Conservation (phyloP, 2,888 invertebrate genomes). For the Nesidiocoris tenuis region DNA sequence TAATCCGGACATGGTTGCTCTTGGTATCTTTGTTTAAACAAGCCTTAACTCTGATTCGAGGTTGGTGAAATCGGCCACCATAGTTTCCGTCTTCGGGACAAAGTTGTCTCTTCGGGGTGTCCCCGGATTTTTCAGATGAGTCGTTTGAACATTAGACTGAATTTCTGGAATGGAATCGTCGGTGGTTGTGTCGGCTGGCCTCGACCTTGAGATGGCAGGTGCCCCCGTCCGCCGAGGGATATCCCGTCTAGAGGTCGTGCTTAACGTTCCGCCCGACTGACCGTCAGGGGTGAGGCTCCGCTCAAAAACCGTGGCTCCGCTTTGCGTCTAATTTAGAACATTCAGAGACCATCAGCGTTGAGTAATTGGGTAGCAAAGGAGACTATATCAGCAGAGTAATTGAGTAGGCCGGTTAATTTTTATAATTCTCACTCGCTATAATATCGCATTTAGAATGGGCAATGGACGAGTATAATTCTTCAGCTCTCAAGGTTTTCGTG, state of each 20-base stretch:
- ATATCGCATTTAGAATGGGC: neutral
- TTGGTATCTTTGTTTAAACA: too few relatives aligned
- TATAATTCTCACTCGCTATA: neutral
- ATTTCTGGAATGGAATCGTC: neutral
- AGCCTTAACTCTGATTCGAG: too few relatives aligned
- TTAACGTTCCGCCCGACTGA: constrained; percentile 24
- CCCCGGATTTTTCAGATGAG: too few relatives aligned
- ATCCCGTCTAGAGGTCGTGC: constrained; percentile 39
- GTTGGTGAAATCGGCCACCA: too few relatives aligned
- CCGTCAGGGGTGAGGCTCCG: neutral
- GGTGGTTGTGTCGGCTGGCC: constrained; percentile 9
- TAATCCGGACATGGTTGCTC: too few relatives aligned
- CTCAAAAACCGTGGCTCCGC: neutral
- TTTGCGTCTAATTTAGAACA: neutral
- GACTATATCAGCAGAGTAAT: neutral
- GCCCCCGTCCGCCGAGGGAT: constrained; percentile 4
- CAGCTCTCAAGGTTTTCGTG: neutral
- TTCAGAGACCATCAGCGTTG: too few relatives aligned
- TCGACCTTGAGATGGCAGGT: constrained; percentile 38
- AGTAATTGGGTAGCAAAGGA: too few relatives aligned
- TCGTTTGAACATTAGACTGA: neutral
- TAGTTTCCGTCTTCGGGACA: too few relatives aligned
- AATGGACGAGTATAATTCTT: neutral
- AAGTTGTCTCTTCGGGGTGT: too few relatives aligned
- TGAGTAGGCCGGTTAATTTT: neutral